phyloP scores from a whole-genome alignment of 2,888 invertebrate species.

The Achlya flavicornis region DNA sequence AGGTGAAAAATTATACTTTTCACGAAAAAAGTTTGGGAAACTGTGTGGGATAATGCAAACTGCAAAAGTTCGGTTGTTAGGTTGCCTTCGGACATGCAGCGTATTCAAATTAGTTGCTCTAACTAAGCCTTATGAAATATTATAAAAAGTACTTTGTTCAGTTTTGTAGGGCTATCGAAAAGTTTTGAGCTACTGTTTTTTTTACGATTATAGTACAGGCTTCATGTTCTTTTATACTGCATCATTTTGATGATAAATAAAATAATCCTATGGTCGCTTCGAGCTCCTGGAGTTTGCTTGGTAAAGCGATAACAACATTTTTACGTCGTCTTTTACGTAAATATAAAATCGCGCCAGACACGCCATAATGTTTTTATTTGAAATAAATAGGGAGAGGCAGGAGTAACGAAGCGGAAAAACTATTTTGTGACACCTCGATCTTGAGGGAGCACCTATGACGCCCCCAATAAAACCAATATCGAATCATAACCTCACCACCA shows the following conservation, averaged over 20 bases:
- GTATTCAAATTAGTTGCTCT: slow-evolving; percentile 38
- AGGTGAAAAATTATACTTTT: slow-evolving; percentile 47
- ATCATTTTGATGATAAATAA: no score
- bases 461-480: slow-evolving; percentile 72
- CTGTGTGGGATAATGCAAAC: slow-evolving; percentile 42
- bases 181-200: not conserved
- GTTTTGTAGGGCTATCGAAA: not conserved
- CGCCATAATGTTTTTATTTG: slow-evolving; percentile 24
- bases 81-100: slow-evolving; percentile 37
- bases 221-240: no score
- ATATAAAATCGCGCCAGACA: slow-evolving; percentile 19
- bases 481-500: slow-evolving; percentile 53
- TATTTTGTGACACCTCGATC: slow-evolving; percentile 70
- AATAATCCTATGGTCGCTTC: no score
- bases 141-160: slow-evolving; percentile 6
- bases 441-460: slow-evolving; percentile 50
- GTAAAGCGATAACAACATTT: not conserved
- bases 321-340: not conserved
- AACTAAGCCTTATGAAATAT: slow-evolving; percentile 21
- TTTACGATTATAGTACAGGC: not conserved
- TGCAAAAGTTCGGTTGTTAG: slow-evolving; percentile 45
- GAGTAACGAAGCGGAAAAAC: slow-evolving; percentile 64
- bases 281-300: no score
- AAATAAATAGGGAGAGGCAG: slow-evolving; percentile 44
- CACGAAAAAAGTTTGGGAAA: slow-evolving; percentile 32